These are phyloP conservation scores for Sciurus carolinensis DNA, from an alignment of 2,797 vertebrate species.

Conservation along the genomic window DNA sequence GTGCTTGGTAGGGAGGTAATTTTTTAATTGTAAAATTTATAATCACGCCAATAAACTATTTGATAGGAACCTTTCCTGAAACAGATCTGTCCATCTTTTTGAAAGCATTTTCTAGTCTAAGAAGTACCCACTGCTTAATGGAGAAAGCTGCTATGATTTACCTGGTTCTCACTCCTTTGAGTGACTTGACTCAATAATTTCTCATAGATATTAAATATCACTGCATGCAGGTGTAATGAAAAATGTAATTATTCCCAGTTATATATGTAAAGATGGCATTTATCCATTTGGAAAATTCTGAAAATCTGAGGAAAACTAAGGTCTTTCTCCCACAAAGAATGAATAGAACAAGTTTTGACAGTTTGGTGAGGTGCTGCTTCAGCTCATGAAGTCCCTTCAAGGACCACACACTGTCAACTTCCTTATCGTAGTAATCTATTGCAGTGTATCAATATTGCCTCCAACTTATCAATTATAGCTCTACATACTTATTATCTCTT, in stretches of 20 bases:
- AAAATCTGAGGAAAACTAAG: background rate
- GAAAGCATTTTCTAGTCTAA: background rate
- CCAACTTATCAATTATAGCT: background rate
- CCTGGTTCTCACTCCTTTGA: background rate
- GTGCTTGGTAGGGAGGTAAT: background rate
- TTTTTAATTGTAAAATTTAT: conserved; percentile 39
- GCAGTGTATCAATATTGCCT: background rate
- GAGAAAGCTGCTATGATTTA: background rate
- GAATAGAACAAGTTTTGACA: background rate
- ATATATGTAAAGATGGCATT: background rate
- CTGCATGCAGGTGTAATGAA: background rate
- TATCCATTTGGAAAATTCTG: background rate
- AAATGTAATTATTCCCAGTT: background rate
- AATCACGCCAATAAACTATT: background rate
- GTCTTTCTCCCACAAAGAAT: background rate
- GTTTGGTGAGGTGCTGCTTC: background rate
- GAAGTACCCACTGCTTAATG: background rate
- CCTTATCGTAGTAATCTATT: background rate
- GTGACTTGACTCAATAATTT: background rate
- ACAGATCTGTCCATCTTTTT: background rate
- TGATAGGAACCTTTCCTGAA: background rate
- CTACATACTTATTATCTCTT: background rate
- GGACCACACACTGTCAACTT: background rate
- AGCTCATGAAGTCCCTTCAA: background rate
- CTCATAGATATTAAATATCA: background rate